Evolutionary conservation across 2,797 vertebrate species (phyloP).

Genomic region (Pseudomugil gertrudae): DNA sequence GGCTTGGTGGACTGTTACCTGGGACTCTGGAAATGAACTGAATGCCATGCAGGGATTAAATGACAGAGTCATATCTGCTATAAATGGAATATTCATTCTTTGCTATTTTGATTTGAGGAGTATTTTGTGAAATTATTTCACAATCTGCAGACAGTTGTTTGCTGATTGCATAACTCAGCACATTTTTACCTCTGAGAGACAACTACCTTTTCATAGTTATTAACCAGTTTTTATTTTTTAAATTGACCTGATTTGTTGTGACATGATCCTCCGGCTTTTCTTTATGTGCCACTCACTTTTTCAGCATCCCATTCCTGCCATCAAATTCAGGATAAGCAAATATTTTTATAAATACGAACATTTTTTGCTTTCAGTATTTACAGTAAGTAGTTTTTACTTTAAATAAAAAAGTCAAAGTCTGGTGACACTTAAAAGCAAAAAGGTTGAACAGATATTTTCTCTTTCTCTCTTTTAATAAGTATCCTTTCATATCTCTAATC

Average conservation of each 20-base stretch:
- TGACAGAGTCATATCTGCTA: background rate
- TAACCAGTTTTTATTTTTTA: background rate
- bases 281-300: background rate
- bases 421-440: background rate
- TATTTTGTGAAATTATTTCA: background rate
- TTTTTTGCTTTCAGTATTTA: too few species aligned
- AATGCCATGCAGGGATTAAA: background rate
- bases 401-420: background rate
- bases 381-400: too few species aligned
- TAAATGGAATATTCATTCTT: background rate
- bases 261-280: background rate
- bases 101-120: background rate
- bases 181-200: background rate
- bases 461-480: background rate
- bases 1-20: background rate
- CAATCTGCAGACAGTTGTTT: background rate
- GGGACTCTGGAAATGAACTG: background rate
- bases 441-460: background rate
- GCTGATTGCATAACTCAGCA: background rate
- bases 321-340: background rate
- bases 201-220: background rate
- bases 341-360: too few species aligned
- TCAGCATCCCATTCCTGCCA: background rate
- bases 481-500: constrained; percentile 25
- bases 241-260: background rate